Evolutionary conservation across 2,888 invertebrate genomes (phyloP).

Genomic region (Lymantria dispar): DNA sequence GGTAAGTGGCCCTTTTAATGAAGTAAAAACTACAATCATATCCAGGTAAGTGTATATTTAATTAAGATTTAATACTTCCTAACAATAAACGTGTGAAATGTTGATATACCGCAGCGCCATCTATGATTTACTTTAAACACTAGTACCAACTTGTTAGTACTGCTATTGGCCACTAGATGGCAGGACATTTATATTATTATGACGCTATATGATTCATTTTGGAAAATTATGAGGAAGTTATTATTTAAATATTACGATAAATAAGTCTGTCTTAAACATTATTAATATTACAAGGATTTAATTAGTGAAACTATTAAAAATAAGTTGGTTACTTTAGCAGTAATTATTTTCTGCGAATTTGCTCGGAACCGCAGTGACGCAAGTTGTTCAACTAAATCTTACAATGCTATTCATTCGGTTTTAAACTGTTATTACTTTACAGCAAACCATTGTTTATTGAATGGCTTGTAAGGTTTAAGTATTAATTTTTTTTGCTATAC

Average conservation of each 20-base stretch:
- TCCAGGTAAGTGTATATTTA: too few species aligned
- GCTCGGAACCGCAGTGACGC: not conserved
- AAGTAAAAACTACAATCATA: too few species aligned
- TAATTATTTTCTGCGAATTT: not conserved
- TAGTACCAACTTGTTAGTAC: slow-evolving; percentile 11
- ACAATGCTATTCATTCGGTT: not conserved
- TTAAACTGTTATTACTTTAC: not conserved
- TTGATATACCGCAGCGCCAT: slow-evolving; percentile 42
- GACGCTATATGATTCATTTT: too few species aligned
- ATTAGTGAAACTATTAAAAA: not conserved
- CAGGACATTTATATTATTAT: not conserved
- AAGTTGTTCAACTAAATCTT: not conserved
- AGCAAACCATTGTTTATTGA: not conserved
- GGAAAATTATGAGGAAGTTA: too few species aligned
- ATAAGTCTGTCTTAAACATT: not conserved
- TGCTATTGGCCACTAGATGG: slow-evolving; percentile 35
- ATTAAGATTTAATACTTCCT: too few species aligned
- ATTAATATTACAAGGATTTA: not conserved
- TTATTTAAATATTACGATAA: too few species aligned
- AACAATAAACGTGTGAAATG: too few species aligned
- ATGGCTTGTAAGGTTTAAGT: not conserved
- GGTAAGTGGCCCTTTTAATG: too few species aligned
- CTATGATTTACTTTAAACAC: slow-evolving; percentile 18
- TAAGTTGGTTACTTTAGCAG: not conserved
- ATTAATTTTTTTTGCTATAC: too few species aligned